Evolutionary conservation across 2,113 vertebrate genomes (phyloP).

Genomic region (Phrynocephalus versicolor): DNA sequence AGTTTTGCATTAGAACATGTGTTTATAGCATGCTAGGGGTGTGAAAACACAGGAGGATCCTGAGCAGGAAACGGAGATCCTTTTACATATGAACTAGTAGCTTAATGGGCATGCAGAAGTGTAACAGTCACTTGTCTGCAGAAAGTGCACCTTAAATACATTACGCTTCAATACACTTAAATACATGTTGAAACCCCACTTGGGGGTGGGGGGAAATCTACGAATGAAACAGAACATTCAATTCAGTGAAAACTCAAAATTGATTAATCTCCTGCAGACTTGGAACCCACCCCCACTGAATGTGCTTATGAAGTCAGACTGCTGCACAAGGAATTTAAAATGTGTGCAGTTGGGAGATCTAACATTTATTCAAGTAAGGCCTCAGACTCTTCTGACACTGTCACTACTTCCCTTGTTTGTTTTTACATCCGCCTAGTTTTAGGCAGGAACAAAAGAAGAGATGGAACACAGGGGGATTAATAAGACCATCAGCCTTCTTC

Average conservation of each 20-base stretch:
- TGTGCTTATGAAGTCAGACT: constrained; percentile 61
- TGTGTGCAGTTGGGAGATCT: constrained; percentile 47
- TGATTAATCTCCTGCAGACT: constrained; percentile 58
- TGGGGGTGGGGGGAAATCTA: background rate
- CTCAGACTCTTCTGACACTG: constrained; percentile 63
- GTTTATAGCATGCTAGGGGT: constrained; percentile 24
- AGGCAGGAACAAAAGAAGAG: constrained; percentile 72
- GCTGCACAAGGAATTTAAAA: constrained; percentile 54
- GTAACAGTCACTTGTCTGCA: constrained; percentile 43
- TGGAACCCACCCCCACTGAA: constrained; percentile 61
- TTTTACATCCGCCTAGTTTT: constrained; percentile 61
- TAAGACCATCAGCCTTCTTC: constrained; percentile 78
- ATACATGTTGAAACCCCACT: constrained; percentile 29
- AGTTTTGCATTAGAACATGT: constrained; percentile 59
- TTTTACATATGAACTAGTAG: constrained; percentile 36
- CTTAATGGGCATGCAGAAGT: constrained; percentile 57
- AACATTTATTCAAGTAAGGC: constrained; percentile 60
- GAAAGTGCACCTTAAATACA: constrained; percentile 63
- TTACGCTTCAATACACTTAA: constrained; percentile 55
- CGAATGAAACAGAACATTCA: constrained; percentile 38
- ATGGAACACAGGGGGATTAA: constrained; percentile 73
- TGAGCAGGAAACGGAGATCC: constrained; percentile 45
- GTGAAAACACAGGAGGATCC: constrained; percentile 50
- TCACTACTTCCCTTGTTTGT: constrained; percentile 49
- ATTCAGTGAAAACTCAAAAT: constrained; percentile 48